These are phyloP conservation scores for Drosophila arawakana DNA, from an alignment of 1,140 invertebrate species.

Conservation along the genomic window DNA sequence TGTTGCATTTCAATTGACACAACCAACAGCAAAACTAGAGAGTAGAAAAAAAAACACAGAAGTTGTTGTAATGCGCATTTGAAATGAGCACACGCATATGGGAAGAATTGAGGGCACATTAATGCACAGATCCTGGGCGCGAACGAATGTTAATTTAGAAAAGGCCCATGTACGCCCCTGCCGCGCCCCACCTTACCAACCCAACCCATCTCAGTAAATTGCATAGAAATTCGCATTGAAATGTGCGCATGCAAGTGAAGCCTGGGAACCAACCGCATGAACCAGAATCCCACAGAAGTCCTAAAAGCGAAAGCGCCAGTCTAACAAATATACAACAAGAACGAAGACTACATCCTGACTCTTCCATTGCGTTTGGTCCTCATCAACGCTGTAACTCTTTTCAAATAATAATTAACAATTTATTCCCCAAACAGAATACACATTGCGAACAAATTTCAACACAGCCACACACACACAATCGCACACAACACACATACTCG, in stretches of 20 bases:
- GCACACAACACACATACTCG: slow-evolving; percentile 1
- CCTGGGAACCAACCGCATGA: slow-evolving; percentile 36
- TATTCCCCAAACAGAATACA: slow-evolving; percentile 76
- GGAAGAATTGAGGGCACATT: slow-evolving; percentile 78
- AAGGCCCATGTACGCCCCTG: not conserved
- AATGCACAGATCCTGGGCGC: slow-evolving; percentile 60
- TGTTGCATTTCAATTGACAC: slow-evolving; percentile 78
- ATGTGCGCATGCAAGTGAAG: slow-evolving; percentile 71
- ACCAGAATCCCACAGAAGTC: slow-evolving; percentile 60
- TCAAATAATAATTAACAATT: slow-evolving; percentile 84
- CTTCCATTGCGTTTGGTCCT: slow-evolving; percentile 9
- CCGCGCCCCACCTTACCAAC: not conserved
- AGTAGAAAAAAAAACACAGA: slow-evolving; percentile 29
- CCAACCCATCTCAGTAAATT: not conserved
- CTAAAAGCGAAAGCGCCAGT: slow-evolving; percentile 45
- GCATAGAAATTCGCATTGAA: slow-evolving; percentile 74
- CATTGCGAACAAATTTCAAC: slow-evolving; percentile 9
- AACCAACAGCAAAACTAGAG: slow-evolving; percentile 46
- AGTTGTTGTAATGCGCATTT: slow-evolving; percentile 79
- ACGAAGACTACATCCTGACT: slow-evolving; percentile 1
- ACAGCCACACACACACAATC: slow-evolving; percentile 18
- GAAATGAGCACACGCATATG: slow-evolving; percentile 80
- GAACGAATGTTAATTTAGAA: slow-evolving; percentile 78
- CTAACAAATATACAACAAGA: slow-evolving; percentile 10
- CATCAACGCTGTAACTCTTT: slow-evolving; percentile 76